phyloP scores from a whole-genome alignment of 92 coral and sea anemone species.

The Parazoanthus swiftii region DNA sequence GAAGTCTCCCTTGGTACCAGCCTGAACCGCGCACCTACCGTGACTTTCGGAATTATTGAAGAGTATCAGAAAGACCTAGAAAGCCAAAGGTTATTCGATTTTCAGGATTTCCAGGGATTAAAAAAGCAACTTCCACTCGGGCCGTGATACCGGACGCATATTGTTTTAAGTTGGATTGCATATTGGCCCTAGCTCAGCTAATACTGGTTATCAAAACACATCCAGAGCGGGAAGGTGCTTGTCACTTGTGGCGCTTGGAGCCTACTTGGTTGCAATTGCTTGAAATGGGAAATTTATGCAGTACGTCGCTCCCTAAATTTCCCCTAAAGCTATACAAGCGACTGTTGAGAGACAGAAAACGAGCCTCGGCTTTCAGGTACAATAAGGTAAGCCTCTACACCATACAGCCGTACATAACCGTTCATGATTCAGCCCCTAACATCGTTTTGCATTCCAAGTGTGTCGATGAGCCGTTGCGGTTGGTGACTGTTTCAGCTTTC shows the following conservation, averaged over 20 bases:
- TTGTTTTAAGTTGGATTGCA: background rate
- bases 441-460: background rate
- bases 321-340: slow-evolving; percentile 23
- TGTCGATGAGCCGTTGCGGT: background rate
- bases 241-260: background rate
- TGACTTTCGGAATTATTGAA: background rate
- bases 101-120: background rate
- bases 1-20: background rate
- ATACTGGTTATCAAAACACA: slow-evolving; percentile 14
- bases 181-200: slow-evolving; percentile 16
- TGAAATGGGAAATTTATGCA: slow-evolving; percentile 42
- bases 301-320: slow-evolving; percentile 21
- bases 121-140: background rate
- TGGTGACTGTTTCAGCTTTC: background rate
- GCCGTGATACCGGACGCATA: slow-evolving; percentile 10
- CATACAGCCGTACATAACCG: background rate
- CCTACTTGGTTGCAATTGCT: background rate
- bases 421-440: background rate
- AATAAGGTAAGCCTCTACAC: slow-evolving; percentile 17
- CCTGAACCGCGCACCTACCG: background rate
- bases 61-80: background rate
- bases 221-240: slow-evolving; percentile 1
- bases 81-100: background rate
- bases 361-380: slow-evolving; percentile 27
- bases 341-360: slow-evolving; percentile 28